Evolutionary conservation across 2,888 invertebrate species (phyloP), one percentile per base, ranked within the genome.

Genomic region (Drosophila paranaensis): DNA sequence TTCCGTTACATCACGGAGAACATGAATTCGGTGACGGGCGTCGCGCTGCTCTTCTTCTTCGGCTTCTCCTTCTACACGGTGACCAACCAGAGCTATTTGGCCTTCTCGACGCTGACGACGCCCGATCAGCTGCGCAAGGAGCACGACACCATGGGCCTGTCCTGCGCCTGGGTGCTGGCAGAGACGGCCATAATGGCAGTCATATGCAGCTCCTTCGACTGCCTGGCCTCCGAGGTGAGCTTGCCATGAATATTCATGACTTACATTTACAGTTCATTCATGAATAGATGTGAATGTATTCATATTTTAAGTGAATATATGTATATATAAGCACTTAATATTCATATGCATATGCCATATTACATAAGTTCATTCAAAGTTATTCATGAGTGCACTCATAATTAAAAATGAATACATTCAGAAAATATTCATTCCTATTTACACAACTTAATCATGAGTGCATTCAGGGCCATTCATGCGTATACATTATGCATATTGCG

Each of bases 61-160:
- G 89, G 87, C 1, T 91, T 89, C 65, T 80, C 91, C 43, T 91
- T 91, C 63, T 91, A 91, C 51, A 89, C 91, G n/a, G 80, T 91
- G 0, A 91, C 90, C 13, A 91, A 91, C 60, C 90, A 91, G 45
- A 90, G 90, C 33, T 91, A 91, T 46, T 61, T 90, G 67, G 89
- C 89, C 13, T 91, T 90, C 37, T 81, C 90, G 14, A 90, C 82
- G 1, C 55, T 91, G n/a, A 84, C 90, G 0, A 82, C 85, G 45
- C 71, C 76, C 2, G 68, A 61, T 0, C 60, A 71, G 0, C 62
- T 71, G 37, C 53, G 60, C 3, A 75, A 81, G 10, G 76, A 79
- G 27, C 77, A 76, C 14, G 80, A 90, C 27, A 79, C 88, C 20
- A 81, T 91, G 46, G 82, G 87, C 4, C 14, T 91, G 6, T 91